Percentiles rank a stretch among this genome's conserved stretches.
These are phyloP conservation scores for Scaptomyza hsui DNA, from an alignment of 1,140 invertebrate species.

Conservation along the genomic window DNA sequence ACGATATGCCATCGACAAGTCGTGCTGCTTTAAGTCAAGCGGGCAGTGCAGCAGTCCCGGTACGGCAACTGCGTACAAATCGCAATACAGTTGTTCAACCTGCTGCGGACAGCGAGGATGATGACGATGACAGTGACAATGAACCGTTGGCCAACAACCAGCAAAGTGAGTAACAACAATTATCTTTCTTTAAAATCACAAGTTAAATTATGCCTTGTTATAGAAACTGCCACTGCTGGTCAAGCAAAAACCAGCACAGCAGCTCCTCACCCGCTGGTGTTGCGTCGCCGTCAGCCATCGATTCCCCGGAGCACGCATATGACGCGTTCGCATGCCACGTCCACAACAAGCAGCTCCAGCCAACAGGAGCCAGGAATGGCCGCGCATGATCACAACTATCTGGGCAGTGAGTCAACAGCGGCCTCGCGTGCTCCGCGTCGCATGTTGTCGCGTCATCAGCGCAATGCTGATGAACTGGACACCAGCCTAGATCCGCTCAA, in stretches of 20 bases:
- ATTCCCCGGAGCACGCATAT: slow-evolving; percentile 61
- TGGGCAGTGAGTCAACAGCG: slow-evolving; percentile 58
- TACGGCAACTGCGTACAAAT: slow-evolving; percentile 76
- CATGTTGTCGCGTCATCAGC: slow-evolving; percentile 78
- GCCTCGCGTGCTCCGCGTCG: slow-evolving; percentile 59
- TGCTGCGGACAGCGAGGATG: slow-evolving; percentile 51
- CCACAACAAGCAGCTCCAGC: slow-evolving; percentile 57
- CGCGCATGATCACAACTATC: slow-evolving; percentile 80
- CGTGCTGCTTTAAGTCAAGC: slow-evolving; percentile 53
- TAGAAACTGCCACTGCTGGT: slow-evolving; percentile 49
- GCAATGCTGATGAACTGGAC: slow-evolving; percentile 81
- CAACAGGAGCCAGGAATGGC: slow-evolving; percentile 41
- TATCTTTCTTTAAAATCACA: no score
- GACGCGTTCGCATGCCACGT: slow-evolving; percentile 81
- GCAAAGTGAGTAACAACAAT: slow-evolving; percentile 57
- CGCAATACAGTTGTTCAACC: slow-evolving; percentile 70
- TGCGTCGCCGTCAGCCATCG: slow-evolving; percentile 57
- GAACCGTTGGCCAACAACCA: slow-evolving; percentile 79
- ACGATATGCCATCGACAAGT: slow-evolving; percentile 75
- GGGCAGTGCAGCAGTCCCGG: slow-evolving; percentile 14
- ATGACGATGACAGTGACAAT: slow-evolving; percentile 77
- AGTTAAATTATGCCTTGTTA: not conserved
- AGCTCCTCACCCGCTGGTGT: slow-evolving; percentile 62
- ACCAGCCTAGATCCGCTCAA: slow-evolving; percentile 74
- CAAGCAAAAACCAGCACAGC: slow-evolving; percentile 47